Percentiles rank a stretch among this genome's conserved stretches.
These are phyloP conservation scores for Bagarius yarrelli DNA, from an alignment of 2,113 vertebrate species.

Conservation along the genomic window DNA sequence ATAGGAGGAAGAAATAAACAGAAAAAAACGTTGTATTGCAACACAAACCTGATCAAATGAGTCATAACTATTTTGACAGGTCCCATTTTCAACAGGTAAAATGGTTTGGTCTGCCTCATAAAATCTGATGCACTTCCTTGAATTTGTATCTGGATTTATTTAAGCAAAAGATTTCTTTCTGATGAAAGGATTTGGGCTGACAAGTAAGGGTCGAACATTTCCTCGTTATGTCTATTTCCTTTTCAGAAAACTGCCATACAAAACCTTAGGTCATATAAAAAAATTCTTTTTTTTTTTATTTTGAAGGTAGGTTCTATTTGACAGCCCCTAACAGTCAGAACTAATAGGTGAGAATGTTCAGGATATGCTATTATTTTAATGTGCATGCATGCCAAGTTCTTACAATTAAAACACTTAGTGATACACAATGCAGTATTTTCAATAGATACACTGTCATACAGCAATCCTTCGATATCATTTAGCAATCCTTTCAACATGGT, in stretches of 20 bases:
- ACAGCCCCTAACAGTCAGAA: background rate
- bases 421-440: background rate
- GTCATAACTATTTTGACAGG: slow-evolving; percentile 17
- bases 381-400: background rate
- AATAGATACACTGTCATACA: background rate
- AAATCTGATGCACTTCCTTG: background rate
- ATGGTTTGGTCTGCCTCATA: background rate
- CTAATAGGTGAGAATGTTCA: background rate
- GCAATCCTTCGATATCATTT: background rate
- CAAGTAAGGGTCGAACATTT: background rate
- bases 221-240: background rate
- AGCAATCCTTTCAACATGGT: background rate
- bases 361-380: background rate
- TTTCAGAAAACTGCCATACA: background rate
- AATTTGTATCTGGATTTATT: background rate
- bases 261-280: background rate
- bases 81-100: background rate
- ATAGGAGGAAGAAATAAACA: slow-evolving; percentile 20
- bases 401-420: background rate
- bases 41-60: slow-evolving; percentile 37
- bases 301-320: background rate
- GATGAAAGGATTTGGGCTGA: background rate
- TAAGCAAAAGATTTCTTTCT: background rate
- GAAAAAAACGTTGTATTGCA: slow-evolving; percentile 29
- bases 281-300: background rate